A percentile compares a stretch with the other conserved stretches of the same genome.
Conservation (phyloP, 2,888 invertebrate species). For the Hemistola chrysoprasaria region DNA sequence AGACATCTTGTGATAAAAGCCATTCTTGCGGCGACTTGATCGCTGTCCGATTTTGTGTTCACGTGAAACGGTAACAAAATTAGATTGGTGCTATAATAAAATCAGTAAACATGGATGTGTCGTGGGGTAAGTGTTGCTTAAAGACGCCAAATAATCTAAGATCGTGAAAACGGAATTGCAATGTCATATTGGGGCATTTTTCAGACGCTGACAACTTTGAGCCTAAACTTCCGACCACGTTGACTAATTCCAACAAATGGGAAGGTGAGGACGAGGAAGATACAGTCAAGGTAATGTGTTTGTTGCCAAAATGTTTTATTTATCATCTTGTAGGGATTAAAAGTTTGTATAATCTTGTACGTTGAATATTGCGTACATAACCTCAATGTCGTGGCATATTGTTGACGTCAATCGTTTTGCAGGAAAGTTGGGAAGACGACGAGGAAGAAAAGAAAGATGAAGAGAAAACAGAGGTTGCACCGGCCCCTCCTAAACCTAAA, state of each 20-base stretch:
- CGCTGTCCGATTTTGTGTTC: conserved; percentile 69
- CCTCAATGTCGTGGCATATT: conserved; percentile 58
- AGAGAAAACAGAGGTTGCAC: conserved; percentile 83
- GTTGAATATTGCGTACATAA: conserved; percentile 47
- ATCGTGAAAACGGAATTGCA: conserved; percentile 29
- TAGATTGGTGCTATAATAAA: conserved; percentile 64
- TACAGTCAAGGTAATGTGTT: conserved; percentile 87
- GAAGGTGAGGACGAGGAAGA: conserved; percentile 95
- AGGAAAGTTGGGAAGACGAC: conserved; percentile 98
- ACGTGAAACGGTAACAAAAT: conserved; percentile 70
- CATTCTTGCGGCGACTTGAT: conserved; percentile 62
- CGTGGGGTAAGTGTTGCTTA: conserved; percentile 83
- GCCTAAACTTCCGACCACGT: conserved; percentile 83
- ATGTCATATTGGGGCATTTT: conserved; percentile 61
- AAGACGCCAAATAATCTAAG: conserved; percentile 36
- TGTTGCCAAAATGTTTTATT: conserved; percentile 57
- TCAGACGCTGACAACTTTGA: conserved; percentile 89
- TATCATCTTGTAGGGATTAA: conserved; percentile 19
- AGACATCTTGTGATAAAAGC: conserved; percentile 80
- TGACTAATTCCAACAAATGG: conserved; percentile 87
- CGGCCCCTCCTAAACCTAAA: conserved; percentile 85
- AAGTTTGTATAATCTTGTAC: conserved; percentile 23
- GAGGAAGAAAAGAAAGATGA: conserved; percentile 91
- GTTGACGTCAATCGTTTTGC: conserved; percentile 67
- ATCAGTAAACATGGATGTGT: conserved; percentile 84